Base-by-base conservation (phyloP, 2,113 vertebrate species). In the Nibea coibor region DNA sequence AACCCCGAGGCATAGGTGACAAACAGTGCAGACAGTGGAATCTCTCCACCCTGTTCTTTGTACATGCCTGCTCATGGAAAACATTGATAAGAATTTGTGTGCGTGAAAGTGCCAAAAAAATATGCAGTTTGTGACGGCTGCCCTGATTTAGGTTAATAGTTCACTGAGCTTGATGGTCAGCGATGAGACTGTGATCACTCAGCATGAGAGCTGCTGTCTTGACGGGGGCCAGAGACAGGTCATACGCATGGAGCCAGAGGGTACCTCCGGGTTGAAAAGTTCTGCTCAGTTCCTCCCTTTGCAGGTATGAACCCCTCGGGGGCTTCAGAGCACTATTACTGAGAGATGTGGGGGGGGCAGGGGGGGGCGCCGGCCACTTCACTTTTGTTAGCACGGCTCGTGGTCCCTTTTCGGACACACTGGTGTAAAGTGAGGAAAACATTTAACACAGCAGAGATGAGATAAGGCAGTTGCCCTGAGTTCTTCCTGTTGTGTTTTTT, bases 291-390 rank as follows among this genome's bases (percentile, higher is more conserved):
- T 94, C 93, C 93, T 91, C 93, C 92, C 90, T 87, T 64, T 81
- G 75, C 90, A 94, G 93, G 94, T 95, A 95, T 95, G 94, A 93
- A 87, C 72, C 91, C 95, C 94, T 88, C 54, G 1, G 92, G 89
- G 87, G 67, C 75, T 89, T 85, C 82, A 75, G 86, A 72, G 72
- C 66, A 65, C 87, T 87, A 89, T 89, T 88, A 91, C 78, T 75
- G 88, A 72, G 74, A 81, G 85, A 74, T 4, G 64, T 45, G 35
- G 53, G 6, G 39, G 59, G 28, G 16, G 54, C 63, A 26, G 2
- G 24, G 24, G 24, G 24, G 24, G 24, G 67, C 57, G 66, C 61
- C 70, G 39, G 69, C 31, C 80, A 80, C 85, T 80, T 83, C 84
- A 81, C 82, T 94, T 91, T 93, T 89, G 85, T 92, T 82, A 81